Base-by-base conservation (phyloP, 2,113 vertebrate species). In the Glaucidium brasilianum region DNA sequence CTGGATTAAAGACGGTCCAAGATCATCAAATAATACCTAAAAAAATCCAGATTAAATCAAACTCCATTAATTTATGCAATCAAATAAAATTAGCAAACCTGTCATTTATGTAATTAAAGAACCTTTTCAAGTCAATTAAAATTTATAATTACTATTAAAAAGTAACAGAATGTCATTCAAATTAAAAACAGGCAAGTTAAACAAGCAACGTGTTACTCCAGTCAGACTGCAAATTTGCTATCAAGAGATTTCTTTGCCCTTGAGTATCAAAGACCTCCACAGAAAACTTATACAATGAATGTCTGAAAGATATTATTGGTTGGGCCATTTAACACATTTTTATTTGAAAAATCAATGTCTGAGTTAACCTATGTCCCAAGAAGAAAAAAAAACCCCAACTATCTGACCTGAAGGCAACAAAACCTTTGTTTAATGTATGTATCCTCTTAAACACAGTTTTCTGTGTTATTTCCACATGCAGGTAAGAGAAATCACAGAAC, bases 21-120 rank as follows among this genome's bases (percentile, higher is more conserved):
- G 98, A 85, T 99, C 99, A 93, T 99, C 99, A 97, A 99, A 99
- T 78, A 99, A 86, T 45, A 99, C 99, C 99, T 99, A 43, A 83
- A 59, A 55, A 92, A 73, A 27, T 11, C 14, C n/a, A 94, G 82
- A 82, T 62, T 45, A 66, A 92, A 91, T 30, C 4, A 81, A 91
- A 69, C 5, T 37, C 35, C 6, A 4, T 94, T 89, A 90, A 59
- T 35, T 79, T 75, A 68, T 75, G 41, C 53, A 67, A 74, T 32
- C 29, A 84, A 68, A 64, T n/a, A 69, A 83, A 81, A 72, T 15
- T 11, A 76, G 14, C 3, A 63, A 92, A 52, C 19, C 3, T 52
- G 3, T 52, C 37, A 77, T 47, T 71, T 47, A 76, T 14, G 37
- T 50, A 85, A 67, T 34, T 49, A 41, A 60, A 80, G 53, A 69